phyloP scores from a whole-genome alignment of 2,113 vertebrate genomes.

The Muntiacus muntjak region DNA sequence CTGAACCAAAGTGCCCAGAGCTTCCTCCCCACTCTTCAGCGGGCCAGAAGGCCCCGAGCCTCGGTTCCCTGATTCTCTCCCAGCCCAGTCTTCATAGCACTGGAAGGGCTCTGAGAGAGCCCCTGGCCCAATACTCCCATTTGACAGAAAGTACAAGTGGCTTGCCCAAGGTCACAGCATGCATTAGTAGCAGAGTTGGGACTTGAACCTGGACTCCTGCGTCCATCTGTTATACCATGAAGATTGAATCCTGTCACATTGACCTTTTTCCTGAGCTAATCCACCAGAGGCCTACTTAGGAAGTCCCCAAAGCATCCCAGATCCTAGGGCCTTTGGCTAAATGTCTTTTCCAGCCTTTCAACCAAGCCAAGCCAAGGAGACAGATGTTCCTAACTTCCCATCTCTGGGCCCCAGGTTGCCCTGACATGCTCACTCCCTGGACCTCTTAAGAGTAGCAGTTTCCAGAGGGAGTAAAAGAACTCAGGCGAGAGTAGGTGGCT shows the following conservation, averaged over 20 bases:
- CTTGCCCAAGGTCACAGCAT: background rate
- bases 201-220: background rate
- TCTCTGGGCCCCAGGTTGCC: background rate
- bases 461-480: constrained; percentile 1
- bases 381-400: background rate
- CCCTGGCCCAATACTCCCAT: background rate
- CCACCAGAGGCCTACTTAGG: background rate
- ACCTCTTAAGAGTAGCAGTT: background rate
- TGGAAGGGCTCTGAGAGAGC: background rate
- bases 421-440: background rate
- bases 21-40: background rate
- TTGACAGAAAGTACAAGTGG: background rate
- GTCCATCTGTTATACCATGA: background rate
- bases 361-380: background rate
- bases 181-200: background rate
- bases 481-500: background rate
- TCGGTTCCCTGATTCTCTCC: background rate
- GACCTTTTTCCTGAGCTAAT: background rate
- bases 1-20: background rate
- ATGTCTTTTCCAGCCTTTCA: background rate
- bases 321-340: background rate
- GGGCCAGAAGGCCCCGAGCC: background rate
- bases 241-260: background rate
- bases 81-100: background rate
- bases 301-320: background rate